Conservation (phyloP, 1,140 invertebrate species). For the Macrobrachium rosenbergii region DNA sequence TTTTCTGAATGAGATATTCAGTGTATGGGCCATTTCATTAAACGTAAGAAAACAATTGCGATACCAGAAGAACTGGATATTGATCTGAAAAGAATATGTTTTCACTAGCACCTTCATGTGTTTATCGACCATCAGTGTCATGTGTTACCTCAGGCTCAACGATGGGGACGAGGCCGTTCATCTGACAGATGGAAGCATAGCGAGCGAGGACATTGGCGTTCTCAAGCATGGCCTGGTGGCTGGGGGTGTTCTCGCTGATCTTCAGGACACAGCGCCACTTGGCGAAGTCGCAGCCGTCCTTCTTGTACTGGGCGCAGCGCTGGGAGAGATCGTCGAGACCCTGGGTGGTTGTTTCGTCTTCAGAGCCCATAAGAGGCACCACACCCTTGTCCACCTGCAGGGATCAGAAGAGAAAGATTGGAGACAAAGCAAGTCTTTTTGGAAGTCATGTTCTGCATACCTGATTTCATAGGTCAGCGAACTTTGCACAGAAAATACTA, state of each 20-base stretch:
- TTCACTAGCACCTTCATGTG: too few relatives aligned
- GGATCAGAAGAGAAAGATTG: neutral
- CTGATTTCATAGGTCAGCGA: too few relatives aligned
- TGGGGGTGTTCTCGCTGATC: constrained; percentile 75
- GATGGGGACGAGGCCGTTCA: constrained; percentile 79
- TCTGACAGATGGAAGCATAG: constrained; percentile 78
- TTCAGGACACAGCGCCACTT: constrained; percentile 79
- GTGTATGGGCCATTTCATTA: too few relatives aligned
- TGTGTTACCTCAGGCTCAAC: constrained; percentile 76
- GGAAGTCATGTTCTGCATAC: neutral
- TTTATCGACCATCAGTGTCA: neutral
- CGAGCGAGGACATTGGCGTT: constrained; percentile 79
- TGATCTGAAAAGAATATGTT: too few relatives aligned
- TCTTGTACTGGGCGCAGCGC: constrained; percentile 77
- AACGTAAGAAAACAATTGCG: too few relatives aligned
- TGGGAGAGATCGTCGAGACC: constrained; percentile 76
- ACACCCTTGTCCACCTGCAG: constrained; percentile 71
- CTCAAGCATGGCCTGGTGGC: constrained; percentile 76
- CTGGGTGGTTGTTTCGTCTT: constrained; percentile 77
- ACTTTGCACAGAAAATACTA: too few relatives aligned
- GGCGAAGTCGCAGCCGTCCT: constrained; percentile 77
- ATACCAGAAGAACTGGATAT: too few relatives aligned
- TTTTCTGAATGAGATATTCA: too few relatives aligned
- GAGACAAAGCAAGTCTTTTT: neutral
- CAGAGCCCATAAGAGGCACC: constrained; percentile 72